Conservation (phyloP, 2,113 vertebrate species). For the Genyomyrus donnyi region DNA sequence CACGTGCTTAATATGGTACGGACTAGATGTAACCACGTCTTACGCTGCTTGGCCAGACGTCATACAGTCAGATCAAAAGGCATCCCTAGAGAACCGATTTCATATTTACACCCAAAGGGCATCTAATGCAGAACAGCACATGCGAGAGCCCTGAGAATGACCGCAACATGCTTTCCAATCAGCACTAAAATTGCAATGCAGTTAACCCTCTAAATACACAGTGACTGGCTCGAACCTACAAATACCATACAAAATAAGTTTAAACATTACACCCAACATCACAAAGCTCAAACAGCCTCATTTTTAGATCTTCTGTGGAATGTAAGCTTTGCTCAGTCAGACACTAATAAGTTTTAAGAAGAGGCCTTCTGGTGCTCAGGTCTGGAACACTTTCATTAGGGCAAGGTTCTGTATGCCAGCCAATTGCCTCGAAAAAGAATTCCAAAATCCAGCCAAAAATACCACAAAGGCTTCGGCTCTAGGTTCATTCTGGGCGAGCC, state of each 20-base stretch:
- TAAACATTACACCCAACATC: background rate
- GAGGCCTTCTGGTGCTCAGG: background rate
- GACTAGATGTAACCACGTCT: background rate
- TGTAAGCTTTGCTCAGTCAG: background rate
- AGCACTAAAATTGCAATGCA: background rate
- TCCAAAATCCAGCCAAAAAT: constrained; percentile 10
- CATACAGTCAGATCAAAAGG: background rate
- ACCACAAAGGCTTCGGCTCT: constrained; percentile 4
- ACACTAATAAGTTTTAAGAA: background rate
- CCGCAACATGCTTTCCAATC: background rate
- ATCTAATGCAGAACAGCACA: background rate
- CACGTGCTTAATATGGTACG: background rate
- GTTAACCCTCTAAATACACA: background rate
- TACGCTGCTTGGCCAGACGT: background rate
- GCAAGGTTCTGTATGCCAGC: background rate
- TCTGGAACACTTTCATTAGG: background rate
- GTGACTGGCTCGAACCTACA: background rate
- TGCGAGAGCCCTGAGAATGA: background rate
- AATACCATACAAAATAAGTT: background rate
- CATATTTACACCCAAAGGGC: background rate
- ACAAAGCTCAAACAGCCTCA: background rate
- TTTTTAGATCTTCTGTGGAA: background rate
- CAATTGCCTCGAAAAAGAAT: constrained; percentile 8
- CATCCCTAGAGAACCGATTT: background rate
- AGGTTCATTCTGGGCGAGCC: background rate